Evolutionary conservation across 2,797 vertebrate genomes (phyloP).

Genomic region (Chloroceryle inda): DNA sequence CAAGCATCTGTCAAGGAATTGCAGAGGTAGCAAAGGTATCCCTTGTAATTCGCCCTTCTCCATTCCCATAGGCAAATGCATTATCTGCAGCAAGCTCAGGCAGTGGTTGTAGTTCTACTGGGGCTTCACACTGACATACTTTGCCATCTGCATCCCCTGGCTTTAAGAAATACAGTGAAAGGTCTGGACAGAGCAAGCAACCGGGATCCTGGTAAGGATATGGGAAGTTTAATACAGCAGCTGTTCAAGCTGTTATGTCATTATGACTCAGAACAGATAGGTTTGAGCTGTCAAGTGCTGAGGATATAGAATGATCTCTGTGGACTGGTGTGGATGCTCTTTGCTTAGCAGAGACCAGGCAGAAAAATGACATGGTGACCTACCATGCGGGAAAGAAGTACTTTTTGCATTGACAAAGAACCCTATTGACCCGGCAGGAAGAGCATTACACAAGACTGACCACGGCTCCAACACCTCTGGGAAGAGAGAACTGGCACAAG

Average conservation of each 20-base stretch:
- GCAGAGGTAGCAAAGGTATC: neutral
- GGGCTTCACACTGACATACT: neutral
- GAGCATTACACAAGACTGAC: neutral
- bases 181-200: neutral
- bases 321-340: neutral
- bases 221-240: neutral
- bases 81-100: neutral
- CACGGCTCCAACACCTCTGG: neutral
- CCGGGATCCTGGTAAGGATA: neutral
- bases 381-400: neutral
- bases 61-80: neutral
- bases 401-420: neutral
- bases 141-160: neutral
- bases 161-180: neutral
- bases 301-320: neutral
- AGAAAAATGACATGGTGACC: neutral
- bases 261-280: neutral
- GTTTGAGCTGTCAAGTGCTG: neutral
- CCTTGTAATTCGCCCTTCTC: neutral
- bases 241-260: neutral
- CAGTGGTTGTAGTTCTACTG: neutral
- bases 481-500: neutral
- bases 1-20: neutral
- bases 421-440: neutral
- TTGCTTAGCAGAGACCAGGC: neutral